Evolutionary conservation across 2,797 vertebrate species (phyloP).

Genomic region (Botia kubotai): DNA sequence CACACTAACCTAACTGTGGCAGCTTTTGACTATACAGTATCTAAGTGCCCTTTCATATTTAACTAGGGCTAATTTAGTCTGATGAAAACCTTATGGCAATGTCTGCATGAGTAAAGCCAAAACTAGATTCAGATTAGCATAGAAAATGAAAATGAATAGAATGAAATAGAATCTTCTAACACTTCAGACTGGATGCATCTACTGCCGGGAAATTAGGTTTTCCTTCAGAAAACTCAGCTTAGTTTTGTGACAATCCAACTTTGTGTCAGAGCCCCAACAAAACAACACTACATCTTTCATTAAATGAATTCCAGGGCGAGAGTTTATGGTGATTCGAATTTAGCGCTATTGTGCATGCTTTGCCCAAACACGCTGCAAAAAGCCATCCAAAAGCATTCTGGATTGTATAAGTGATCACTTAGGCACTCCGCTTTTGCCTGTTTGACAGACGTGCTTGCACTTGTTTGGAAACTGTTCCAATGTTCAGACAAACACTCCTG

Average conservation of each 20-base stretch:
- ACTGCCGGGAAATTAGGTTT: not conserved
- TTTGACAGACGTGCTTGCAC: conserved; percentile 32
- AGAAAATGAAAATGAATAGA: too few species aligned
- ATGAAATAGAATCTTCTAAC: not conserved
- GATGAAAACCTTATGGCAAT: not conserved
- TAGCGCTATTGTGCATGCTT: conserved; percentile 7
- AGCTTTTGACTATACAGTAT: conserved; percentile 5
- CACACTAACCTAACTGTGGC: conserved; percentile 38
- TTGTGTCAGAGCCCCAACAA: not conserved
- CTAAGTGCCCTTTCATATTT: not conserved
- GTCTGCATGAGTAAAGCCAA: not conserved
- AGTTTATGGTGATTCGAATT: not conserved
- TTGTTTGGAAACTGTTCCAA: conserved; percentile 24
- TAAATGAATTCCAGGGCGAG: not conserved
- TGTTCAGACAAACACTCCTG: not conserved
- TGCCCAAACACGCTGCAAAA: conserved; percentile 25
- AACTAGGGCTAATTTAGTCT: not conserved
- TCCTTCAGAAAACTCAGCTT: not conserved
- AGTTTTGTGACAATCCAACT: not conserved
- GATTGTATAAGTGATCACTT: conserved; percentile 44
- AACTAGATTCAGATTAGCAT: conserved; percentile 9
- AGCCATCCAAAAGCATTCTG: conserved; percentile 23
- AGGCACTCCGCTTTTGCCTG: conserved; percentile 28
- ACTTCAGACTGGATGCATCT: not conserved
- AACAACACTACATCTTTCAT: conserved; percentile 5